Evolutionary conservation across 2,797 vertebrate species (phyloP), one percentile per base, ranked within the genome.

Genomic region (Propithecus deckenii): DNA sequence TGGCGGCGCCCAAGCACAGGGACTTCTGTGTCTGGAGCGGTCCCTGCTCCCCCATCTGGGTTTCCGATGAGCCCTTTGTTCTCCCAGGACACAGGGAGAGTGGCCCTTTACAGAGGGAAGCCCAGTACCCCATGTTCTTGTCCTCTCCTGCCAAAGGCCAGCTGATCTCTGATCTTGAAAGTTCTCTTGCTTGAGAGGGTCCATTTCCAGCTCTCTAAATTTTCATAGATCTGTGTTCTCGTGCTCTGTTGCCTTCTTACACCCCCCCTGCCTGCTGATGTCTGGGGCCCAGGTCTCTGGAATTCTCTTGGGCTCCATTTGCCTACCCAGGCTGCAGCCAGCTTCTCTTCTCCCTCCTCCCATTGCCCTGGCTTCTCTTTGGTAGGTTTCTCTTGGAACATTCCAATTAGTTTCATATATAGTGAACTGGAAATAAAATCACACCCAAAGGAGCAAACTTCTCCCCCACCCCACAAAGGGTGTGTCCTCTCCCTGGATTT

Each of bases 341-440:
- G 15, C 86, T 84, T 57, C 65, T 94, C 41, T 32, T 52, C 65
- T 59, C 55, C 57, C 59, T 87, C 74, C 22, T 81, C 30, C 35
- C 63, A 15, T 59, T 83, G 84, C 63, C 93, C 7, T 5, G 38
- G 4, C 61, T 79, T 76, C 52, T 69, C n/a, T 92, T 86, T 65
- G 86, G 41, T 61, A 89, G 71, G 52, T 93, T 38, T 41, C 84
- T 72, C 95, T 52, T 59, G 69, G 23, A n/a, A 2, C 22, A 46
- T 69, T 1, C 1, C 25, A 17, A 41, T 61, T 7, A 11, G 8
- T 95, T 95, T 65, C 0, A 50, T 48, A 48, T 90, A 48, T 22
- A 74, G 80, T 1, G 41, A 97, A 5, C 93, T 52, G 25, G 55
- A 90, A 95, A 5, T 28, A 75, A 84, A 95, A 96, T 96, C 23